Evolutionary conservation across 2,797 vertebrate species (phyloP).

Genomic region (Sebastes taczanowskii): DNA sequence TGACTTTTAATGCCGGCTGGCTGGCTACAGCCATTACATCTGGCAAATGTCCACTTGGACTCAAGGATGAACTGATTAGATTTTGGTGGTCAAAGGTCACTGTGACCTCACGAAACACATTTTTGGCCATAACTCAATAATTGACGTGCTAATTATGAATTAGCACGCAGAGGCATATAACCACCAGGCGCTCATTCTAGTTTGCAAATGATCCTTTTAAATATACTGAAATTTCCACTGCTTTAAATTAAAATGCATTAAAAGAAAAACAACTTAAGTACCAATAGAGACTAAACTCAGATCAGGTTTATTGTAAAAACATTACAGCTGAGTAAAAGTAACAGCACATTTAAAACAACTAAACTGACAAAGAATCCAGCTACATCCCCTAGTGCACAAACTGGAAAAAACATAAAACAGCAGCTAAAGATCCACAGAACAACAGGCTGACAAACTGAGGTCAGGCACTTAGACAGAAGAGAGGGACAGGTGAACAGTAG

Average conservation of each 20-base stretch:
- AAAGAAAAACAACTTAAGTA: not conserved
- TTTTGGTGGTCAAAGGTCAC: too few species aligned
- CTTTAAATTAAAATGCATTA: not conserved
- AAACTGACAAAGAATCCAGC: constrained; percentile 43
- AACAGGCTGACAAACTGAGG: constrained; percentile 18
- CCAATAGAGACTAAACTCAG: not conserved
- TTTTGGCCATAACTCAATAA: too few species aligned
- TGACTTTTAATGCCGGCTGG: too few species aligned
- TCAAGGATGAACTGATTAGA: too few species aligned
- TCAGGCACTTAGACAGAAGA: constrained; percentile 69
- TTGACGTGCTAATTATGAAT: too few species aligned
- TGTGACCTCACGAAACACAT: too few species aligned
- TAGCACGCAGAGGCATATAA: too few species aligned
- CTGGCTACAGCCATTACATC: too few species aligned
- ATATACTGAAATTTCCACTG: not conserved
- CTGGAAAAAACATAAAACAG: constrained; percentile 10
- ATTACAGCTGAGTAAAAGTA: constrained; percentile 48
- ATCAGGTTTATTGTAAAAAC: constrained; percentile 78
- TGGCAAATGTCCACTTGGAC: too few species aligned
- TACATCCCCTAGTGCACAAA: constrained; percentile 39
- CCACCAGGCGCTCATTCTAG: too few species aligned
- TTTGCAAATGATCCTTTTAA: too few species aligned
- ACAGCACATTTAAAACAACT: constrained; percentile 43
- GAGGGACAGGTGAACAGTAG: constrained; percentile 1
- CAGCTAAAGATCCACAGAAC: constrained; percentile 23